phyloP scores from a whole-genome alignment of 2,113 vertebrate species.

The Rhinopomastus cyanomelas region DNA sequence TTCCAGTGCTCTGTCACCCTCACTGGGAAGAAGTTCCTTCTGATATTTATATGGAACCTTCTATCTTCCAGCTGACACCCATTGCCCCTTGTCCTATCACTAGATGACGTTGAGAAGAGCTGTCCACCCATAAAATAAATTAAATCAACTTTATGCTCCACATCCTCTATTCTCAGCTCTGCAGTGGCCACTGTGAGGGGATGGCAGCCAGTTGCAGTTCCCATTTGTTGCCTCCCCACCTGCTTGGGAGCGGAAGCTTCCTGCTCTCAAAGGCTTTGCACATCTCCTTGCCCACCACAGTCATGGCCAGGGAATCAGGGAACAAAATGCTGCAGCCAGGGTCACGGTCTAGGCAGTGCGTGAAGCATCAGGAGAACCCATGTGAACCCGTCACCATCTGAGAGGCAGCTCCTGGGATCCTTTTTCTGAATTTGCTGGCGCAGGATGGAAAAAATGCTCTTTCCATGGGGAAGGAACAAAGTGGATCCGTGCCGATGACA shows the following conservation, averaged over 20 bases:
- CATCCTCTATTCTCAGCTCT: background rate
- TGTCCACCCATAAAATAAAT: background rate
- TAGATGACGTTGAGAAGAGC: no score
- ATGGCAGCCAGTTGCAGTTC: background rate
- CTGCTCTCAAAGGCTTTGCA: conserved; percentile 45
- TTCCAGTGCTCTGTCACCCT: no score
- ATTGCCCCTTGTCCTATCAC: no score
- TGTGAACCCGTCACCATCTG: background rate
- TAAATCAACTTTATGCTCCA: background rate
- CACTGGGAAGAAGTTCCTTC: no score
- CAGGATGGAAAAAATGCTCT: conserved; percentile 43
- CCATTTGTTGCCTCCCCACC: background rate
- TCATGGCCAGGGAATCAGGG: background rate
- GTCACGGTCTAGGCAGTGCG: background rate
- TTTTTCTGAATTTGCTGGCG: conserved; percentile 41
- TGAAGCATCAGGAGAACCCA: background rate
- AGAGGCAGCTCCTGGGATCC: conserved; percentile 1
- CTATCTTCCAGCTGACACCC: no score
- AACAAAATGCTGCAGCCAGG: conserved; percentile 1
- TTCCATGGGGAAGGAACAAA: conserved; percentile 52
- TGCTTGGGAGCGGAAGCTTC: conserved; percentile 6
- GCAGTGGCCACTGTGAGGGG: background rate
- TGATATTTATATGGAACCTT: no score
- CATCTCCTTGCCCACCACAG: background rate
- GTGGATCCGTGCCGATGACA: conserved; percentile 19